Evolutionary conservation across 2,797 vertebrate species (phyloP), one percentile per base, ranked within the genome.

Genomic region (Alca torda): DNA sequence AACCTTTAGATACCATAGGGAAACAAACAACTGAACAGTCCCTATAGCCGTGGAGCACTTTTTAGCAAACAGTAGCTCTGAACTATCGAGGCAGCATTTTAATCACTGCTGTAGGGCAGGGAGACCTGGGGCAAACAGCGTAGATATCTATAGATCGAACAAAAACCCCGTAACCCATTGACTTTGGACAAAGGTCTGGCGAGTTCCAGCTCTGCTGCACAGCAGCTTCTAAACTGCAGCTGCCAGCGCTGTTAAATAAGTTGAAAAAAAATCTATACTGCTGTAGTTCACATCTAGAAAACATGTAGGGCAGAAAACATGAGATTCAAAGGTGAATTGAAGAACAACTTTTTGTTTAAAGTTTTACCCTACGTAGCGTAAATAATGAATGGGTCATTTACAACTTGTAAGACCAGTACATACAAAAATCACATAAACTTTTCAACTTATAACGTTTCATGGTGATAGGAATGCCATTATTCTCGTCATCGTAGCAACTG

Each of bases 371-470:
- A 15, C 1, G 0, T 39, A 81, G 57, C 0, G 0, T 76, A 93
- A 91, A 86, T 63, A 93, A 43, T 23, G 60, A 79, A 30, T 0
- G 4, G 26, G 50, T 69, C 0, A 79, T 60, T 92, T 89, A n/a
- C 28, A 69, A 73, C 46, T 65, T 59, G 26, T 46, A 68, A 64
- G 54, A 78, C n/a, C 57, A 73, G 28, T 33, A 39, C 1, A 1
- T 48, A 82, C 33, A 65, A 85, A 77, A 83, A 69, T 82, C 67
- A 63, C 54, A 78, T n/a, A 35, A 76, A 73, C 45, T 86, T 93
- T 84, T 81, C 68, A 69, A 63, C 70, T 86, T 59, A 11, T 0
- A 64, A 19, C 1, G 1, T 78, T 86, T 91, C 25, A 28, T 0
- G 0, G 64, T 68, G 61, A 60, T 35, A 79, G 64, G 72, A 85